Evolutionary conservation across 2,888 invertebrate species (phyloP).

Genomic region (Craniophora ligustri): DNA sequence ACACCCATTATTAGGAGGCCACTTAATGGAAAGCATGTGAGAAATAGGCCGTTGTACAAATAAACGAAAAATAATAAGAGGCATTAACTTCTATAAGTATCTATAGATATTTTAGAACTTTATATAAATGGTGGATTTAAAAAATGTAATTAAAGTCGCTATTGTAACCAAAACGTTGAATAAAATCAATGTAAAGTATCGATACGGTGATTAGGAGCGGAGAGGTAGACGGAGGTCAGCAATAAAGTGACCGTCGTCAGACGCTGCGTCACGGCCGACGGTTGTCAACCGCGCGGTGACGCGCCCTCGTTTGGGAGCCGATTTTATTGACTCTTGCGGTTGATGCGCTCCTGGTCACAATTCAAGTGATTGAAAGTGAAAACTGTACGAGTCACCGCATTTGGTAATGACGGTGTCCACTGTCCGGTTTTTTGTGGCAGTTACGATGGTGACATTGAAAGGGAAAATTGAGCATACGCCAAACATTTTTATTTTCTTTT

Average conservation of each 20-base stretch:
- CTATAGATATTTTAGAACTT: not conserved
- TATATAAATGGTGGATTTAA: constrained; percentile 1
- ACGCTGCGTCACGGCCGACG: constrained; percentile 82
- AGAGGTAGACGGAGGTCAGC: constrained; percentile 86
- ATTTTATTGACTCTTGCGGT: constrained; percentile 87
- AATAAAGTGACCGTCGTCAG: constrained; percentile 88
- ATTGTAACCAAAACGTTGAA: constrained; percentile 60
- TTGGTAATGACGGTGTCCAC: constrained; percentile 45
- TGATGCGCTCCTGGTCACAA: constrained; percentile 80
- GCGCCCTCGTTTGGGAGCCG: constrained; percentile 75
- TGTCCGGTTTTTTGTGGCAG: constrained; percentile 22
- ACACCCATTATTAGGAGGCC: constrained; percentile 64
- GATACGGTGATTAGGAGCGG: constrained; percentile 78
- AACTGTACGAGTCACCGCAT: constrained; percentile 62
- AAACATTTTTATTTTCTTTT: too few species aligned
- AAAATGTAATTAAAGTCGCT: constrained; percentile 20
- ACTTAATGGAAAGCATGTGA: constrained; percentile 16
- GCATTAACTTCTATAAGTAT: too few species aligned
- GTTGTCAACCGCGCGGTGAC: constrained; percentile 57
- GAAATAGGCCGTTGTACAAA: not conserved
- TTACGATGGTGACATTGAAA: constrained; percentile 20
- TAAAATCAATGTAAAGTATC: constrained; percentile 70
- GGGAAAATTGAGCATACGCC: constrained; percentile 27
- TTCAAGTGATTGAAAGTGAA: constrained; percentile 82
- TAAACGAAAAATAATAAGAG: constrained; percentile 1